These are phyloP conservation scores for Chelidonichthys spinosus DNA, from an alignment of 2,797 vertebrate species.

Conservation along the genomic window DNA sequence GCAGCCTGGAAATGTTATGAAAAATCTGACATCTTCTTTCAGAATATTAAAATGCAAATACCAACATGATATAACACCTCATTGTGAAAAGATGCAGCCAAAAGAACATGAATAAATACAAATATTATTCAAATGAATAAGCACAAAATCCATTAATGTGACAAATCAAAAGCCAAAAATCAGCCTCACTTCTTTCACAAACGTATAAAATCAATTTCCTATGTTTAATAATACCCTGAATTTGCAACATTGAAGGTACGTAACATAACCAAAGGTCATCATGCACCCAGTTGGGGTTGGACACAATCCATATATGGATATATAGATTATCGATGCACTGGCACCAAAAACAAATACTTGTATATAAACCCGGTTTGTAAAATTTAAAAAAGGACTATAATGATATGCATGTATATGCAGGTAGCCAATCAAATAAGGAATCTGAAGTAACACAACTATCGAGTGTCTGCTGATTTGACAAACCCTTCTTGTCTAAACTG, in stretches of 20 bases:
- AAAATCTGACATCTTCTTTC: background rate
- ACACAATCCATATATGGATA: no score
- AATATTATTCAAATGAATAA: background rate
- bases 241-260: no score
- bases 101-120: slow-evolving; percentile 1
- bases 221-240: background rate
- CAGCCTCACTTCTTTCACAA: background rate
- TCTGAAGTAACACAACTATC: background rate
- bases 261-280: no score
- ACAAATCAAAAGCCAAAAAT: background rate
- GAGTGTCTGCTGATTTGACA: background rate
- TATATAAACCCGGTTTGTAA: no score
- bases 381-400: background rate
- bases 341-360: background rate
- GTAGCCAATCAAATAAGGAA: background rate
- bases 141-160: background rate
- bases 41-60: background rate
- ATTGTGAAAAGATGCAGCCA: background rate
- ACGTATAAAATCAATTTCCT: background rate
- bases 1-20: background rate
- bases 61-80: background rate
- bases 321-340: no score
- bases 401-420: background rate
- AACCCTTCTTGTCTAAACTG: no score
- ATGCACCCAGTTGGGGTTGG: no score